phyloP scores from a whole-genome alignment of 2,113 vertebrate species.

The Tiliqua scincoides region DNA sequence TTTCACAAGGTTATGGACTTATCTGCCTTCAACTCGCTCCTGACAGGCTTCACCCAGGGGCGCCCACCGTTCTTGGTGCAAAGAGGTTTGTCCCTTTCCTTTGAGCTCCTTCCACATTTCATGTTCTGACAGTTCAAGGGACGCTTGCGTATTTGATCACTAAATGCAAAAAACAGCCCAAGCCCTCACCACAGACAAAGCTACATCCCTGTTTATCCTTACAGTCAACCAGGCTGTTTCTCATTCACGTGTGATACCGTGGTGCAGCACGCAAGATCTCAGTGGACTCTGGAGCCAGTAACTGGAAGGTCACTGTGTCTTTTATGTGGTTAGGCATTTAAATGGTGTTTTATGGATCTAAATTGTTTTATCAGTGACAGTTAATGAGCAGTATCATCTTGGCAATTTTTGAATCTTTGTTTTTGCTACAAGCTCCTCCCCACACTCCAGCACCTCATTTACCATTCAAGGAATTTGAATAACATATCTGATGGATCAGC shows the following conservation, averaged over 20 bases:
- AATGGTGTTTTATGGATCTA: neutral
- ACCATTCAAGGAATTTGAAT: neutral
- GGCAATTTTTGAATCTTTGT: neutral
- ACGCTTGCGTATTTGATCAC: neutral
- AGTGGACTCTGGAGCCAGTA: neutral
- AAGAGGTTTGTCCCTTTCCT: slow-evolving; percentile 17
- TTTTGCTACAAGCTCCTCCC: neutral
- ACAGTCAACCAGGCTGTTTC: accelerated
- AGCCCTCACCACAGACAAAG: neutral
- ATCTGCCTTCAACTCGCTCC: neutral
- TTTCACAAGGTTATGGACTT: slow-evolving; percentile 33
- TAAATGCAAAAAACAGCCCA: slow-evolving; percentile 24
- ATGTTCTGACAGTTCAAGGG: slow-evolving; percentile 7
- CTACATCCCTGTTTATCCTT: slow-evolving; percentile 7
- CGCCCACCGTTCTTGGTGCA: neutral
- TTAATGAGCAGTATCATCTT: neutral
- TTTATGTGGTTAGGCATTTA: neutral
- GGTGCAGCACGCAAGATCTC: slow-evolving; percentile 4
- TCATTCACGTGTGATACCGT: neutral
- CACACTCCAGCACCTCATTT: neutral
- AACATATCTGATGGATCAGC: neutral
- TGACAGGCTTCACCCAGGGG: slow-evolving; percentile 18
- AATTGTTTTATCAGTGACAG: neutral
- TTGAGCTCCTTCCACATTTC: neutral
- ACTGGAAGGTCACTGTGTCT: neutral